Evolutionary conservation across 2,888 invertebrate genomes (phyloP), one percentile per base, ranked within the genome.

Genomic region (Napeogenes sylphis): DNA sequence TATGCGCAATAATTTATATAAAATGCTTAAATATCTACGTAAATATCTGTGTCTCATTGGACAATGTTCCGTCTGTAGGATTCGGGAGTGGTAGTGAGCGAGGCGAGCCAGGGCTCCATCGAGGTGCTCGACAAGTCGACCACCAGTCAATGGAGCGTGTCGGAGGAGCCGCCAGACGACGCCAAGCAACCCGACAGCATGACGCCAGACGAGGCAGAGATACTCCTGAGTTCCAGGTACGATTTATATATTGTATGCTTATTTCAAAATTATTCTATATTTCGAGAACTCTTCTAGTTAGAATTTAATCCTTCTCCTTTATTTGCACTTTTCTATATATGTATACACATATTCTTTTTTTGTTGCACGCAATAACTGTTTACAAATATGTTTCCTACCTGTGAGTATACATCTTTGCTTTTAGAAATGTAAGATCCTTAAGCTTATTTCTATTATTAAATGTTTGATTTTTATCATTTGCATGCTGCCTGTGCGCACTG

Each of bases 201-300:
- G 96, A 97, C 97, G 70, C 94, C 96, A 60, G 96, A 96, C 77
- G 97, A 97, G 85, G 97, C 96, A 13, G 96, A 97, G 83, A 94
- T 95, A 87, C 91, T 97, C 79, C 92, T 97, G 76, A 97, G 96
- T 85, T 94, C 95, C 76, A 95, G 95, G 96, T 96, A 84, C 38
- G 30, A n/a, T 42, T 32, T 61, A 47, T 56, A 14, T 47, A 21
- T 3, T 8, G 8, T 8, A 38, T 8, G 3, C 38, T 0, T 14
- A 47, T 14, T 4, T 6, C 2, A 47, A 47, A 4, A 14, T n/a
- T 47, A 5, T 47, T 47, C 21, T 47, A 47, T 21, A 14, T n/a
- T 8, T 47, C 21, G 21, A 47, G 6, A 14, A 14, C 14, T 47
- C 14, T 47, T 47, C 5, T 47, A 47, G 47, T 47, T 47, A 47